phyloP scores from a whole-genome alignment of 2,797 vertebrate species.

The Odontamblyopus rebecca region DNA sequence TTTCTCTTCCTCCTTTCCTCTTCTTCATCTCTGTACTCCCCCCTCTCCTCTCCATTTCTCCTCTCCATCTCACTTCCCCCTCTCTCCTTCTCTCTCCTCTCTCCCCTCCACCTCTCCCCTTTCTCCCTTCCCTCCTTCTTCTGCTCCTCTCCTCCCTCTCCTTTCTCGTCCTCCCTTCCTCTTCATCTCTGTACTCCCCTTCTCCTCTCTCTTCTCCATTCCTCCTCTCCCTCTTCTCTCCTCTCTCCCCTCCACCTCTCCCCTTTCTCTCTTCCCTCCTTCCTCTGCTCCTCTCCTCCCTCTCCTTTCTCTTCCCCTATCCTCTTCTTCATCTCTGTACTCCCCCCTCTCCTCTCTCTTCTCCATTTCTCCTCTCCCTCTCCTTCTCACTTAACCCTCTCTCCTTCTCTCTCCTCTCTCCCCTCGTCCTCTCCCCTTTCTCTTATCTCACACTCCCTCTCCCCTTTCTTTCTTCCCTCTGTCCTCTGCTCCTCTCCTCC shows the following conservation, averaged over 20 bases:
- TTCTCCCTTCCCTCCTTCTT: conserved; percentile 13
- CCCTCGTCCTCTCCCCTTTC: too few relatives aligned
- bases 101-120: conserved; percentile 37
- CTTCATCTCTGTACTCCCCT: too few relatives aligned
- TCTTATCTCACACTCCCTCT: too few relatives aligned
- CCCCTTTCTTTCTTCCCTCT: too few relatives aligned
- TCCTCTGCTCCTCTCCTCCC: conserved; percentile 20
- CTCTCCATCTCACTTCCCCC: neutral
- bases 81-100: conserved; percentile 8
- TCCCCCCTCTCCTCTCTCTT: neutral
- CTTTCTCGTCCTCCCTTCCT: conserved; percentile 62
- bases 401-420: too few relatives aligned
- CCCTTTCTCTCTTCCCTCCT: too few relatives aligned
- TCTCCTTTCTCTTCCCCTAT: conserved; percentile 5
- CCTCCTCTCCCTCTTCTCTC: neutral
- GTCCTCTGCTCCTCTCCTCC: conserved; percentile 27
- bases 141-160: conserved; percentile 35
- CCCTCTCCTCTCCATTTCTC: neutral
- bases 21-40: conserved; percentile 24
- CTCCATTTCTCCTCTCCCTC: too few relatives aligned
- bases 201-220: too few relatives aligned
- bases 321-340: too few relatives aligned
- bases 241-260: neutral
- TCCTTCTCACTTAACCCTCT: too few relatives aligned
- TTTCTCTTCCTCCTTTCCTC: too few relatives aligned